Evolutionary conservation across 2,113 vertebrate genomes (phyloP).

Genomic region (Megaleporinus macrocephalus): DNA sequence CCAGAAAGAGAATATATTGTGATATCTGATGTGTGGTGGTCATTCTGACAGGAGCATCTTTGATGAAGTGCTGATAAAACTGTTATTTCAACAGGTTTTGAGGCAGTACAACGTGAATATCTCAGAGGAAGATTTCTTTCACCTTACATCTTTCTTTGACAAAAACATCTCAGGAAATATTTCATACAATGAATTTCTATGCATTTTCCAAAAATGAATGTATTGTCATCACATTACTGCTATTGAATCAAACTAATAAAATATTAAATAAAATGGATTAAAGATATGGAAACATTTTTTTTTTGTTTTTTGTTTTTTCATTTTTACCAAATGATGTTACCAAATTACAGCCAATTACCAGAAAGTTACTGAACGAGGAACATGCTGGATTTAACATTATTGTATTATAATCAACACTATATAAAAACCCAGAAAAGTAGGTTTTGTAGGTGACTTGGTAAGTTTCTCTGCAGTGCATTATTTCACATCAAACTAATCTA

Average conservation of each 20-base stretch:
- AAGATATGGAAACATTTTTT: neutral
- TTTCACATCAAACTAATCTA: too few relatives aligned
- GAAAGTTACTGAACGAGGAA: too few relatives aligned
- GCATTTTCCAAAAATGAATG: slow-evolving; percentile 75
- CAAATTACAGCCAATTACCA: neutral
- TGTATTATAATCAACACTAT: too few relatives aligned
- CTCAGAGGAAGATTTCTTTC: slow-evolving; percentile 78
- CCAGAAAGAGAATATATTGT: too few relatives aligned
- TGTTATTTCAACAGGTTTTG: slow-evolving; percentile 70
- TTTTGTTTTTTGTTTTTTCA: neutral
- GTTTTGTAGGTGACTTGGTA: too few relatives aligned
- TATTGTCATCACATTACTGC: neutral
- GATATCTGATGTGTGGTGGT: too few relatives aligned
- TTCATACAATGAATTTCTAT: slow-evolving; percentile 81
- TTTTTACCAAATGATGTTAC: neutral
- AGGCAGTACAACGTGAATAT: slow-evolving; percentile 68
- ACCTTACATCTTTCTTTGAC: slow-evolving; percentile 77
- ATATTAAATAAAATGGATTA: neutral
- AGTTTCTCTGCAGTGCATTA: too few relatives aligned
- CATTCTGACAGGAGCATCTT: neutral
- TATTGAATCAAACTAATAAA: neutral
- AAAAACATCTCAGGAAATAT: slow-evolving; percentile 74
- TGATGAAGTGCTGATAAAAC: neutral
- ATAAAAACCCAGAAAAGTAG: too few relatives aligned
- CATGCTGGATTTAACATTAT: too few relatives aligned